Conservation (phyloP, 2,797 vertebrate genomes). For the Gouania willdenowi region DNA sequence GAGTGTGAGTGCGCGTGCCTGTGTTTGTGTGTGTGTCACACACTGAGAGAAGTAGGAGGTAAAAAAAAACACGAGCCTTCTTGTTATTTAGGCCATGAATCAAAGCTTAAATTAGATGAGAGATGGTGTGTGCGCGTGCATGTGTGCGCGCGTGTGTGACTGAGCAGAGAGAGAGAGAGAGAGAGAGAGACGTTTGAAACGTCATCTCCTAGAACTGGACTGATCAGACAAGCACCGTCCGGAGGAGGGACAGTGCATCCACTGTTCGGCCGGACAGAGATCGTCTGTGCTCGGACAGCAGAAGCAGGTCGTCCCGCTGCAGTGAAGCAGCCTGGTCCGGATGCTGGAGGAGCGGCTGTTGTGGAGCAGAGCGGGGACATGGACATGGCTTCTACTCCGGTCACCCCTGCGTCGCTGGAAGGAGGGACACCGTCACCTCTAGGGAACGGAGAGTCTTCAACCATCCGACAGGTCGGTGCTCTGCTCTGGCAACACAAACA, state of each 20-base stretch:
- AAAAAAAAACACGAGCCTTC: too few relatives aligned
- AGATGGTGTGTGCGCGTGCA: background rate
- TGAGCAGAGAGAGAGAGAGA: conserved; percentile 1
- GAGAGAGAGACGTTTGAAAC: conserved; percentile 20
- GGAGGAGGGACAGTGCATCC: conserved; percentile 31
- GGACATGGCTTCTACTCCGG: conserved; percentile 79
- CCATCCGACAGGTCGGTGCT: conserved; percentile 75
- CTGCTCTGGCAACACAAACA: too few relatives aligned
- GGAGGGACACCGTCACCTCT: conserved; percentile 75
- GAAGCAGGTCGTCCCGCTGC: conserved; percentile 1
- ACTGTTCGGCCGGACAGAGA: conserved; percentile 48
- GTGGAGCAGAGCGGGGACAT: background rate
- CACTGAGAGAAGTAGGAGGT: too few relatives aligned
- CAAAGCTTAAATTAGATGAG: too few relatives aligned
- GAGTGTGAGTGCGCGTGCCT: too few relatives aligned
- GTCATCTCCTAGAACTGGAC: conserved; percentile 47
- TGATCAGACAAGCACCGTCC: conserved; percentile 28
- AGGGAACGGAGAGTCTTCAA: conserved; percentile 64
- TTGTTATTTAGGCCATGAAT: too few relatives aligned
- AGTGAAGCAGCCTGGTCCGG: conserved; percentile 5
- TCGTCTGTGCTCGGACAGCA: conserved; percentile 37
- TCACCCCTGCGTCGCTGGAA: conserved; percentile 63
- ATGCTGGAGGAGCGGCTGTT: conserved; percentile 21
- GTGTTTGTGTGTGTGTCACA: too few relatives aligned
- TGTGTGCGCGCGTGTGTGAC: background rate